These are phyloP conservation scores for Aurelia sp. DNA, from an alignment of 30 jellyfish, hydroid and myxozoan species.

Conservation along the genomic window DNA sequence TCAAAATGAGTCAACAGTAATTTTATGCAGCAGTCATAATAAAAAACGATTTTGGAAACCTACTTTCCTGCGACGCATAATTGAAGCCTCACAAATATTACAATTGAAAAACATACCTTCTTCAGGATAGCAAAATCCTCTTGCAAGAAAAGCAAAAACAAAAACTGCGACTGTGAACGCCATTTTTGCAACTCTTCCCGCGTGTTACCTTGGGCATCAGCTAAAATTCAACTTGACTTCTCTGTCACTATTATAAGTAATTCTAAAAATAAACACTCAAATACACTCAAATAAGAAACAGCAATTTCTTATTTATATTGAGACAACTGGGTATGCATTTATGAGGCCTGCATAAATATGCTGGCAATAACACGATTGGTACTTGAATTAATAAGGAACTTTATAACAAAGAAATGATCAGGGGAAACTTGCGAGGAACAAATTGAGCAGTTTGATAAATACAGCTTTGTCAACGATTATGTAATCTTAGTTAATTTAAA, in stretches of 20 bases:
- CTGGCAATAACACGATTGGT: background rate
- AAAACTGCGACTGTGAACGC: background rate
- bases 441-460: background rate
- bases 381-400: background rate
- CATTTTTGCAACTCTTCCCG: slow-evolving; percentile 11
- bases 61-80: too few species aligned
- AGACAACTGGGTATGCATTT: too few species aligned
- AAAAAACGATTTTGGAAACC: too few species aligned
- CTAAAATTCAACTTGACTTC: too few species aligned
- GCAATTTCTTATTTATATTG: too few species aligned
- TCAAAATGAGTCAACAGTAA: too few species aligned
- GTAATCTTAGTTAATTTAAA: too few species aligned
- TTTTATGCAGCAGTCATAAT: too few species aligned
- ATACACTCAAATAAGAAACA: background rate
- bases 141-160: background rate
- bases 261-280: slow-evolving; percentile 4
- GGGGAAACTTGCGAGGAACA: too few species aligned
- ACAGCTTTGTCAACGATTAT: slow-evolving; percentile 9
- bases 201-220: background rate
- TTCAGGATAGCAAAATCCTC: slow-evolving; percentile 53
- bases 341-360: slow-evolving; percentile 1
- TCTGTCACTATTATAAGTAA: background rate
- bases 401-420: too few species aligned
- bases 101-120: slow-evolving; percentile 40
- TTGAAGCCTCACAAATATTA: too few species aligned